Percentiles rank a stretch among this genome's conserved stretches.
Conservation (phyloP, 2,888 invertebrate genomes). For the Archaeoteleia sp. region DNA sequence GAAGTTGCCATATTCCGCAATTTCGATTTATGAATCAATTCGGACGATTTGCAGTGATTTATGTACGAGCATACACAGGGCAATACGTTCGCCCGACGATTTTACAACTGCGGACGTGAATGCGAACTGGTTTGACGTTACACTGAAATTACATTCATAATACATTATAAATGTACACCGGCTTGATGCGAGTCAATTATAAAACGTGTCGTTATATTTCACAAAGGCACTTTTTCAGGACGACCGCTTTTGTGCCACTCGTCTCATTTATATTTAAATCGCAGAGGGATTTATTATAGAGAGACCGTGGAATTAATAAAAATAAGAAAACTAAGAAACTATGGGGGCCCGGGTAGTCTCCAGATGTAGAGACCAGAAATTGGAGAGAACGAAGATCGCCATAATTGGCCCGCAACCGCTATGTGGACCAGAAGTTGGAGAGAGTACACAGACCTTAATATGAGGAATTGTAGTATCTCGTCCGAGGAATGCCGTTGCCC, state of each 20-base stretch:
- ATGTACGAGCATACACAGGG: slow-evolving; percentile 22
- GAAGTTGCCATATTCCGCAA: slow-evolving; percentile 30
- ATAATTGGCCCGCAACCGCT: no score
- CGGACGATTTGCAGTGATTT: slow-evolving; percentile 37
- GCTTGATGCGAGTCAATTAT: slow-evolving; percentile 33
- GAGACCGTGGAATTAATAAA: no score
- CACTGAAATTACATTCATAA: slow-evolving; percentile 22
- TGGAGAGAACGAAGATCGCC: no score
- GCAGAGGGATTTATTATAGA: no score
- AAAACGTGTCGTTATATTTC: slow-evolving; percentile 15
- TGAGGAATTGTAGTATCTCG: no score
- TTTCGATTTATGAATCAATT: slow-evolving; percentile 40
- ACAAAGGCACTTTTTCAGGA: slow-evolving; percentile 10
- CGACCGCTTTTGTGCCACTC: slow-evolving; percentile 4
- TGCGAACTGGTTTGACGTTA: slow-evolving; percentile 9
- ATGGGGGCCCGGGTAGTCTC: no score
- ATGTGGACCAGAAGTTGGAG: no score
- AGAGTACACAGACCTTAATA: no score
- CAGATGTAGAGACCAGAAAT: no score
- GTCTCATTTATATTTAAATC: no score
- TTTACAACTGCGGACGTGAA: slow-evolving; percentile 27
- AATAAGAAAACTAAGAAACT: no score
- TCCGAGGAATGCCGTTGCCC: no score
- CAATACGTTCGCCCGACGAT: slow-evolving; percentile 34
- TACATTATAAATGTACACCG: slow-evolving; percentile 43